A percentile compares a stretch with the other conserved stretches of the same genome.
These are phyloP conservation scores for Leptatherina wallacei DNA, from an alignment of 2,797 vertebrate species.

Conservation along the genomic window DNA sequence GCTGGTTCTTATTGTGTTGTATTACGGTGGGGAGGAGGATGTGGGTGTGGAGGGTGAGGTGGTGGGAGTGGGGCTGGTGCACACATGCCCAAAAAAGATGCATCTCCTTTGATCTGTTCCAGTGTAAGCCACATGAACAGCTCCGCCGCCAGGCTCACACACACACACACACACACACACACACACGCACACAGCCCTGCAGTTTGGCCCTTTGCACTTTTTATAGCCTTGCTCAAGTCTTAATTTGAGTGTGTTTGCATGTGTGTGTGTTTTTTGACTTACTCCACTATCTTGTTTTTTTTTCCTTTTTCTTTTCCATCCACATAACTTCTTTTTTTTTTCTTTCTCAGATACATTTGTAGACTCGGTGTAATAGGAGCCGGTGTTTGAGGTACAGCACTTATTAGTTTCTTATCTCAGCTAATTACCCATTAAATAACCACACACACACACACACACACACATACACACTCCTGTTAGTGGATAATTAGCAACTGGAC, in stretches of 20 bases:
- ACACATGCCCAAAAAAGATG: slow-evolving; percentile 79
- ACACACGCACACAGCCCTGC: slow-evolving; percentile 41
- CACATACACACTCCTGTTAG: slow-evolving; percentile 51
- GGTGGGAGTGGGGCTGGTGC: slow-evolving; percentile 50
- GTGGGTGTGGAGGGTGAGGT: slow-evolving; percentile 15
- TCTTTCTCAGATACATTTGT: slow-evolving; percentile 60
- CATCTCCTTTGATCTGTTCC: slow-evolving; percentile 82
- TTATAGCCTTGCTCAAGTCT: slow-evolving; percentile 56
- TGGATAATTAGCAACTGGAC: slow-evolving; percentile 73
- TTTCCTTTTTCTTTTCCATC: slow-evolving; percentile 41
- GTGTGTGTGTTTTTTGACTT: slow-evolving; percentile 51
- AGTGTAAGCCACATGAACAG: slow-evolving; percentile 79
- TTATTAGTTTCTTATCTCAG: slow-evolving; percentile 80
- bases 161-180: slow-evolving; percentile 29
- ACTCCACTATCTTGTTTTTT: slow-evolving; percentile 59
- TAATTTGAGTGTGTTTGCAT: slow-evolving; percentile 22
- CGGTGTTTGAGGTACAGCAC: slow-evolving; percentile 71
- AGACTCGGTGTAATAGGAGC: slow-evolving; percentile 67
- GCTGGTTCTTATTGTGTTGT: slow-evolving; percentile 77
- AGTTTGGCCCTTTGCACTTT: slow-evolving; percentile 78
- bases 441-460: slow-evolving; percentile 55
- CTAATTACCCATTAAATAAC: slow-evolving; percentile 82
- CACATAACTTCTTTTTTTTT: slow-evolving; percentile 45
- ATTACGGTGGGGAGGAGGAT: slow-evolving; percentile 51
- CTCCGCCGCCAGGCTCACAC: slow-evolving; percentile 47